Percentiles rank a stretch among this genome's conserved stretches.
These are phyloP conservation scores for Eurosta solidaginis DNA, from an alignment of 1,140 invertebrate genomes.

Conservation along the genomic window DNA sequence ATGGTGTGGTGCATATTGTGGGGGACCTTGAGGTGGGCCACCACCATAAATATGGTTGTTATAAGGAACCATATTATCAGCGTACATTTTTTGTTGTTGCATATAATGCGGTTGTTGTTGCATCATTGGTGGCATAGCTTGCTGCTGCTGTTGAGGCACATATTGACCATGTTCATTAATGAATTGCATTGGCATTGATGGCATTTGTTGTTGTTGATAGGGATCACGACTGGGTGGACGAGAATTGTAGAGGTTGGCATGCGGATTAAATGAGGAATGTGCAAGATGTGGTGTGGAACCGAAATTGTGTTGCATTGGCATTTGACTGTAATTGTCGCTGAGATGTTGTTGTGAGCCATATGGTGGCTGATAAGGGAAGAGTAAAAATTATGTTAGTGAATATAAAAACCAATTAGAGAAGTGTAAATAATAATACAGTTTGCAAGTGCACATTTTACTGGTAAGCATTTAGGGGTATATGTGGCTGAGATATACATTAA, in stretches of 20 bases:
- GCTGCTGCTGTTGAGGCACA: slow-evolving; percentile 46
- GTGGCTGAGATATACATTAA: no score
- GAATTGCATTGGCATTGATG: slow-evolving; percentile 53
- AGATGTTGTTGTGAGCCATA: slow-evolving; percentile 68
- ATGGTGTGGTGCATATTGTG: slow-evolving; percentile 29
- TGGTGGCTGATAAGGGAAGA: neutral
- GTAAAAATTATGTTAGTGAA: neutral
- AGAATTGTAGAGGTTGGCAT: slow-evolving; percentile 51
- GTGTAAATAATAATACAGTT: neutral
- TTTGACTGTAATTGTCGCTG: slow-evolving; percentile 53
- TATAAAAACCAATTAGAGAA: neutral
- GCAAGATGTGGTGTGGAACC: slow-evolving; percentile 67
- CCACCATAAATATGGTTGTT: slow-evolving; percentile 44
- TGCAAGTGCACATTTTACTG: neutral
- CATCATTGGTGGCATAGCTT: slow-evolving; percentile 25
- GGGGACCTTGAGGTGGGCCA: neutral
- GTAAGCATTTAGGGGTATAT: neutral
- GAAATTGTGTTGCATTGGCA: slow-evolving; percentile 59
- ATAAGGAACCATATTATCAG: slow-evolving; percentile 47
- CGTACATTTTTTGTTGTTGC: slow-evolving; percentile 53
- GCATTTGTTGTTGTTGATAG: slow-evolving; percentile 45
- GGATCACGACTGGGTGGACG: slow-evolving; percentile 59
- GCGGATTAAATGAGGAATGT: slow-evolving; percentile 52
- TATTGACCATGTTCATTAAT: slow-evolving; percentile 57
- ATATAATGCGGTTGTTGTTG: slow-evolving; percentile 30